Evolutionary conservation across 2,113 vertebrate species (phyloP).

Genomic region (Vireo altiloquus): DNA sequence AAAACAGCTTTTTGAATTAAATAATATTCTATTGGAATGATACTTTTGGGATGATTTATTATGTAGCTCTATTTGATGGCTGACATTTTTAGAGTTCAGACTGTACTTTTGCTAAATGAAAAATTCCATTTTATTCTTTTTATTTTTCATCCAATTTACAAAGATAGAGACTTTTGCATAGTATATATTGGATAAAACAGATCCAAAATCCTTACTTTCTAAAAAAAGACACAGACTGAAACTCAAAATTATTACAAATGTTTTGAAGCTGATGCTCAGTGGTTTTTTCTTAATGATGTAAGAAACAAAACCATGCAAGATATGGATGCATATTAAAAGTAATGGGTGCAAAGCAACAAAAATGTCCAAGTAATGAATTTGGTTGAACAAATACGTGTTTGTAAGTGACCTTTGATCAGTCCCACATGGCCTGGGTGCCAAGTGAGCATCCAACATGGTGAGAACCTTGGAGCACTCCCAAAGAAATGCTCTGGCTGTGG

Average conservation of each 20-base stretch:
- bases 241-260: neutral
- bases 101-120: neutral
- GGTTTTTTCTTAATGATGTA: too few species aligned
- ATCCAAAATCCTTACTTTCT: neutral
- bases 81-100: neutral
- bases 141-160: neutral
- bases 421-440: neutral
- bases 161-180: neutral
- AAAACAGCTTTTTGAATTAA: neutral
- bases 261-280: neutral
- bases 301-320: neutral
- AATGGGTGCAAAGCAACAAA: neutral
- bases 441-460: fast-evolving
- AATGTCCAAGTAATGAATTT: neutral
- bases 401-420: neutral
- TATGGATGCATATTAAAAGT: neutral
- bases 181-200: neutral
- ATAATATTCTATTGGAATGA: neutral
- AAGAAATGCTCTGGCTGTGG: neutral
- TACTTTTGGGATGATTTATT: neutral
- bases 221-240: neutral
- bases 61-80: neutral
- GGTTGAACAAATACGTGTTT: neutral
- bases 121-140: neutral
- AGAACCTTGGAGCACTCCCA: neutral